phyloP scores from a whole-genome alignment of 2,113 vertebrate species.

The Rhizomys pruinosus region DNA sequence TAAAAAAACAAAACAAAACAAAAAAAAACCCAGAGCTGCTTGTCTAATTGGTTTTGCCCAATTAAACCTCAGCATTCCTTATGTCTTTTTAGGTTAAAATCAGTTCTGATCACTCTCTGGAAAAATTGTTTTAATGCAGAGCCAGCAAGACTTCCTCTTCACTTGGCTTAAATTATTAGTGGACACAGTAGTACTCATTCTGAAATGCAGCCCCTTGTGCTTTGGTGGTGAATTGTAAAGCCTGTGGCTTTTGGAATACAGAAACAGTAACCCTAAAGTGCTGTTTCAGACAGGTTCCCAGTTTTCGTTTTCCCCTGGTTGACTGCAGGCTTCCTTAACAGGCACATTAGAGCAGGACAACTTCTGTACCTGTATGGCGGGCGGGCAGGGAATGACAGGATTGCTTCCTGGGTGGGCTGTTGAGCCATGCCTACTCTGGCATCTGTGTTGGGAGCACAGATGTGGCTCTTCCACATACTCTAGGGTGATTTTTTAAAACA shows the following conservation, averaged over 20 bases:
- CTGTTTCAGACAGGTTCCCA: neutral
- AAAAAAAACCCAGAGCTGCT: neutral
- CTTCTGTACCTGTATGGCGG: neutral
- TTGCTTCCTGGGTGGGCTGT: neutral
- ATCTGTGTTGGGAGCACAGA: no score
- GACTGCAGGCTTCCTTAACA: neutral
- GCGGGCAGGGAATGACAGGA: neutral
- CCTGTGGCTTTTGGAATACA: neutral
- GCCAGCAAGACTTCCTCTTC: neutral
- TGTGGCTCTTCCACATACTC: neutral
- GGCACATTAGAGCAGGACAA: neutral
- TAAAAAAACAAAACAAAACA: no score
- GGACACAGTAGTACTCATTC: neutral
- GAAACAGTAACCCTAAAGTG: neutral
- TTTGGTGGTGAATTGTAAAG: neutral
- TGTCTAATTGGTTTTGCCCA: constrained; percentile 8
- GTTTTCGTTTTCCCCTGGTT: neutral
- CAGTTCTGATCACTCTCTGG: neutral
- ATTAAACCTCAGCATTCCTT: neutral
- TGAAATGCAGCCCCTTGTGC: neutral
- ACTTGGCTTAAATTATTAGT: neutral
- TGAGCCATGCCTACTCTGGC: neutral
- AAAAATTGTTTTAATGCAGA: neutral
- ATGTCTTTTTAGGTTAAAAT: neutral
- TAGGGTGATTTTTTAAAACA: neutral